phyloP scores from a whole-genome alignment of 2,113 vertebrate species.

The Mionectes macconnelli region DNA sequence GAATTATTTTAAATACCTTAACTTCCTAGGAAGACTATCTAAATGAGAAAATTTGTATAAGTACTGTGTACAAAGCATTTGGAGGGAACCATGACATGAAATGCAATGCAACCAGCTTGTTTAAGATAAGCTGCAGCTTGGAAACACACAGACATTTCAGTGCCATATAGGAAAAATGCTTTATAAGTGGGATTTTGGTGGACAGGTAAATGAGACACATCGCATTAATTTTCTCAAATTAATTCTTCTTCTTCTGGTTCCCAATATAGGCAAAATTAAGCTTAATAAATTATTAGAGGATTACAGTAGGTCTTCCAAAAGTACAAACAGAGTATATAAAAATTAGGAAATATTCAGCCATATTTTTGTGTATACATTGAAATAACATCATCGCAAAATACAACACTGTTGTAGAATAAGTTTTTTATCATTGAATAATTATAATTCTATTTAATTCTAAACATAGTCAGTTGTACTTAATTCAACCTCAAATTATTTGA shows the following conservation, averaged over 20 bases:
- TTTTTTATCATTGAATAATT: not conserved
- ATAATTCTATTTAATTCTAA: not conserved
- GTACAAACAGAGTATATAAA: not conserved
- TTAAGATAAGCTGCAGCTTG: conserved; percentile 14
- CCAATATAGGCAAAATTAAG: conserved; percentile 23
- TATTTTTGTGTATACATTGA: not conserved
- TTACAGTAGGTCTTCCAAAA: not conserved
- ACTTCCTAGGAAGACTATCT: conserved; percentile 25
- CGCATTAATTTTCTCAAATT: not conserved
- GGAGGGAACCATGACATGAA: conserved; percentile 40
- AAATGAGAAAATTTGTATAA: conserved; percentile 35
- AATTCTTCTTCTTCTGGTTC: not conserved
- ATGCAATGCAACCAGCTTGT: conserved; percentile 43
- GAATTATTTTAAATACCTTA: conserved; percentile 45
- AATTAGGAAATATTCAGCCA: not conserved
- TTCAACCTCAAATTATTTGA: not conserved
- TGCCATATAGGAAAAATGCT: not conserved
- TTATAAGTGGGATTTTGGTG: conserved; percentile 39
- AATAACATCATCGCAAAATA: not conserved
- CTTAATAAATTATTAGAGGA: not conserved
- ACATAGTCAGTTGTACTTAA: not conserved
- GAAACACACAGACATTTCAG: conserved; percentile 38
- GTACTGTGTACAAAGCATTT: conserved; percentile 1
- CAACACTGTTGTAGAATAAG: not conserved
- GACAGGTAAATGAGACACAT: not conserved